These are phyloP conservation scores for Ascaphus truei DNA, from an alignment of 2,113 vertebrate genomes.

Conservation along the genomic window DNA sequence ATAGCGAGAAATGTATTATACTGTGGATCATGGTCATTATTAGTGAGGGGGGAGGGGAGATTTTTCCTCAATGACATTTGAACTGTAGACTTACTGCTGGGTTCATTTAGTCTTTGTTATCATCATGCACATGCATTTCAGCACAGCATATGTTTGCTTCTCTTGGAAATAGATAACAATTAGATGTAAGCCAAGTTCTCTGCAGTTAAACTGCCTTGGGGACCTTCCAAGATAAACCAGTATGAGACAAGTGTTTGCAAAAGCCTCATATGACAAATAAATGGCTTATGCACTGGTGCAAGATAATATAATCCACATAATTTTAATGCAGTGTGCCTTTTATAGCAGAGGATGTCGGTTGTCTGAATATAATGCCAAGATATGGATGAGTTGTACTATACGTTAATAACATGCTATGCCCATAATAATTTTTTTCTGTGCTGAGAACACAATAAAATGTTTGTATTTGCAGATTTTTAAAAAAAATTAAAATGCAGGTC, in stretches of 20 bases:
- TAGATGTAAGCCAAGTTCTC: neutral
- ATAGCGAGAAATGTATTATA: too few relatives aligned
- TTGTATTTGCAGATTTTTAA: neutral
- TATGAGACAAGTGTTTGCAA: neutral
- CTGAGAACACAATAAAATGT: neutral
- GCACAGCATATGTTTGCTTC: neutral
- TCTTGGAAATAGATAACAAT: neutral
- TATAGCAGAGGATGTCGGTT: too few relatives aligned
- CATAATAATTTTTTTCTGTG: neutral
- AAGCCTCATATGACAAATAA: neutral
- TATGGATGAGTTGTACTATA: neutral
- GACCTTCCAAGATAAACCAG: slow-evolving; percentile 9
- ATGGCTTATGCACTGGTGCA: neutral
- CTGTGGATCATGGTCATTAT: too few relatives aligned
- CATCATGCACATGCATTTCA: neutral
- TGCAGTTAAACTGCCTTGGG: neutral
- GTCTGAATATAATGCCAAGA: neutral
- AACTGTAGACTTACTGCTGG: neutral
- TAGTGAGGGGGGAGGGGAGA: too few relatives aligned
- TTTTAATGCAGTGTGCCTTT: neutral
- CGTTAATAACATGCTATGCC: neutral
- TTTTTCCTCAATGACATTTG: too few relatives aligned
- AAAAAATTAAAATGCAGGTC: neutral
- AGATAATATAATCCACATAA: neutral
- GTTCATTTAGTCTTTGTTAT: neutral